Evolutionary conservation across 2,113 vertebrate species (phyloP).

Genomic region (Alces alces): DNA sequence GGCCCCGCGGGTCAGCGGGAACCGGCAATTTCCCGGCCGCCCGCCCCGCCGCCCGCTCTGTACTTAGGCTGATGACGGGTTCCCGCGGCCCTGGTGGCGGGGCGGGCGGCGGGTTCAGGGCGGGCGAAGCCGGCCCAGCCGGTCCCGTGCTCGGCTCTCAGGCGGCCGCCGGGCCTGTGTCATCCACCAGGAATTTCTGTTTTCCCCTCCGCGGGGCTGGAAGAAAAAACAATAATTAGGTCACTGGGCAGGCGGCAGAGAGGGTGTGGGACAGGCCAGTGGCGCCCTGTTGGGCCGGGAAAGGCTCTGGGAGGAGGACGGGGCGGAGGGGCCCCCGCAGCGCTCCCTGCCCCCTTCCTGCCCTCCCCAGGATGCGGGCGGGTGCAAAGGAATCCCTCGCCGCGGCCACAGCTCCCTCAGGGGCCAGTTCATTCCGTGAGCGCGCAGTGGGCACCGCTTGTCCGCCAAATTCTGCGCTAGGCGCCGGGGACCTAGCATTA

Average conservation of each 20-base stretch:
- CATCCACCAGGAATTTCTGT: conserved; percentile 74
- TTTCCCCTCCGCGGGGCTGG: conserved; percentile 72
- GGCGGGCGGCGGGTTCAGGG: conserved; percentile 40
- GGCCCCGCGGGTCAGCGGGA: conserved; percentile 55
- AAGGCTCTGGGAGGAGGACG: conserved; percentile 18
- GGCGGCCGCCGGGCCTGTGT: conserved; percentile 70
- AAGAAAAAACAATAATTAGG: conserved; percentile 78
- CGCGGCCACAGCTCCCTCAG: rapidly evolving
- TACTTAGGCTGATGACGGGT: conserved; percentile 66
- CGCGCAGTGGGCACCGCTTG: not conserved
- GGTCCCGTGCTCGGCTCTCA: conserved; percentile 65
- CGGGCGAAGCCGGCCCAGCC: conserved; percentile 64
- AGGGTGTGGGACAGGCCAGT: conserved; percentile 74
- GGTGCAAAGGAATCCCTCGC: not conserved
- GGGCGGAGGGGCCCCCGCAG: not conserved
- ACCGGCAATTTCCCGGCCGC: conserved; percentile 54
- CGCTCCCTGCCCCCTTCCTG: not conserved
- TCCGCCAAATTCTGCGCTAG: not conserved
- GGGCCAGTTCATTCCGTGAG: not conserved
- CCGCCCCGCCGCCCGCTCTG: conserved; percentile 51
- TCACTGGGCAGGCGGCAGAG: conserved; percentile 76
- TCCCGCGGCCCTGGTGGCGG: conserved; percentile 45
- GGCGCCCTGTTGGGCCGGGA: conserved; percentile 72
- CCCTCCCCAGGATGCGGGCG: not conserved
- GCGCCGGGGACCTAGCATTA: not conserved